phyloP scores from a whole-genome alignment of 2,113 vertebrate species.

The Eira barbara region DNA sequence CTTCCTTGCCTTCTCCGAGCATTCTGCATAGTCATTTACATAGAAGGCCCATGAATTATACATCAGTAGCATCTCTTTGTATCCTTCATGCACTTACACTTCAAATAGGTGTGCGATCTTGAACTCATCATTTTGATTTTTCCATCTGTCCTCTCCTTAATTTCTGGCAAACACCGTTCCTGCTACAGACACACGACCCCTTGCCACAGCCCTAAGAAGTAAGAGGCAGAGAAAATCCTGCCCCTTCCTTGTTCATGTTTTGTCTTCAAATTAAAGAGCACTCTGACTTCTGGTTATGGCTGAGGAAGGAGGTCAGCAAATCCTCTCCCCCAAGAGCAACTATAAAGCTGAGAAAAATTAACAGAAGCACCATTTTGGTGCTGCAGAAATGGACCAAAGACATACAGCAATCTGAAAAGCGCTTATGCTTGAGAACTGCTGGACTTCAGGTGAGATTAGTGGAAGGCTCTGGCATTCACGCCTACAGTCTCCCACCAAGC shows the following conservation, averaged over 20 bases:
- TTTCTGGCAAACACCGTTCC: background rate
- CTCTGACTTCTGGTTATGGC: background rate
- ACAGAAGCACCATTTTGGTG: background rate
- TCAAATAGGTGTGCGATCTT: background rate
- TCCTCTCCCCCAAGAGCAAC: background rate
- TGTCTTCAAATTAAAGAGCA: background rate
- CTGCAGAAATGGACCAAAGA: background rate
- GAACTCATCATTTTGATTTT: background rate
- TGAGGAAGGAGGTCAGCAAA: background rate
- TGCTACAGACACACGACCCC: background rate
- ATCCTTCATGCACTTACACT: background rate
- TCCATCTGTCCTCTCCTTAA: background rate
- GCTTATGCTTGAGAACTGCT: background rate
- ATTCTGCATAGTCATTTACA: constrained; percentile 4
- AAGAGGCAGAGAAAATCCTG: background rate
- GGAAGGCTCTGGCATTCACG: background rate
- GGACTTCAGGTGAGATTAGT: background rate
- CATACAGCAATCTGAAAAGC: background rate
- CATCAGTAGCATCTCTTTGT: background rate
- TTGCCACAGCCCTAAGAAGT: background rate
- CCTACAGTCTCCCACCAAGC: background rate
- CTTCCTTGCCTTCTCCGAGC: background rate
- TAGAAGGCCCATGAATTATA: constrained; percentile 18
- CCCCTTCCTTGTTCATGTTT: background rate
- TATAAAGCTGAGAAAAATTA: background rate